Conservation (phyloP, 2,113 vertebrate species). For the Calyptommatus sinebrachiatus region DNA sequence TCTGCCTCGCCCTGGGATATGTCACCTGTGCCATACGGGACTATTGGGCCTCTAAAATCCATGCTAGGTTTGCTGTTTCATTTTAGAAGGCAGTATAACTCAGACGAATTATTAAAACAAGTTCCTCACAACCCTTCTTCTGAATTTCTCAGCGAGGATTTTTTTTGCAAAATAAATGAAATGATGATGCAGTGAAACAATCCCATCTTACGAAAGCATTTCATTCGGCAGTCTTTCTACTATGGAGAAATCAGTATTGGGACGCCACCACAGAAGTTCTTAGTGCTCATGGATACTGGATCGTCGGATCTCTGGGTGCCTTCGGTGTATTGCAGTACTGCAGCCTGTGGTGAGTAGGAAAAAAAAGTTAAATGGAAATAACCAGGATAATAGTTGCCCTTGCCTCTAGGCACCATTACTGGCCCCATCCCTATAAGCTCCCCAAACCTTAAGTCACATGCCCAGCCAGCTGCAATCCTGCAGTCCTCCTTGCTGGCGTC, state of each 20-base stretch:
- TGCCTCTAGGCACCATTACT: too few species aligned
- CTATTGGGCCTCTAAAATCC: too few species aligned
- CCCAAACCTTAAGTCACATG: too few species aligned
- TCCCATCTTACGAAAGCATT: accelerated
- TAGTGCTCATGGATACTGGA: conserved; percentile 68
- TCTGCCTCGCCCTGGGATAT: too few species aligned
- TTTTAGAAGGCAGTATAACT: neutral
- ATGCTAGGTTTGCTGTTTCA: neutral
- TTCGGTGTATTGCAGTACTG: conserved; percentile 58
- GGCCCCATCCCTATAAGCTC: too few species aligned
- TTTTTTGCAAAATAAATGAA: neutral
- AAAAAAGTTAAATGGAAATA: too few species aligned
- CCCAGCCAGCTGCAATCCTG: too few species aligned
- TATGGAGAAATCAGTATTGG: conserved; percentile 72
- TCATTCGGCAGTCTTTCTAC: conserved; percentile 55
- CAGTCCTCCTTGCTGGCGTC: too few species aligned
- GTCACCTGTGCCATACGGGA: too few species aligned
- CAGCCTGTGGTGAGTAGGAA: conserved; percentile 65
- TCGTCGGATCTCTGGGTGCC: conserved; percentile 72
- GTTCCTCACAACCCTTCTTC: neutral
- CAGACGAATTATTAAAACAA: neutral
- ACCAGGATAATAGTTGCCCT: too few species aligned
- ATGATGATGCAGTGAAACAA: neutral
- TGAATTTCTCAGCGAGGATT: neutral
- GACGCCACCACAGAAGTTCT: conserved; percentile 65